A percentile compares a stretch with the other conserved stretches of the same genome.
Evolutionary conservation across 2,888 invertebrate genomes (phyloP).

Genomic region (Zelleria hepariella): DNA sequence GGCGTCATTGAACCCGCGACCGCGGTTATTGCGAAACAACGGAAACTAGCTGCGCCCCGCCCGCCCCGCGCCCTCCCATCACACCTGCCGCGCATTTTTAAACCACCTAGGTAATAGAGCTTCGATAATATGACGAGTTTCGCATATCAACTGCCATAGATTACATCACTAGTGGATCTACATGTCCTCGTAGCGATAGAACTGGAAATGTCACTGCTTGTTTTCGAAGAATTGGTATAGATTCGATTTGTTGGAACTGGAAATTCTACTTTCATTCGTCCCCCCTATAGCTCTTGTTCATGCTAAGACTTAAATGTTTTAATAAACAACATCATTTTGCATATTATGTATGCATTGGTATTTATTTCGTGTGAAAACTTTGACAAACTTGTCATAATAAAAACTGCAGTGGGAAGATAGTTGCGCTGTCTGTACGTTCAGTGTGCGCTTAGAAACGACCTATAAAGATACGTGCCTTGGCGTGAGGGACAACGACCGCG

Average conservation of each 20-base stretch:
- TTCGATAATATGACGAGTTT: conserved; percentile 4
- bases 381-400: not conserved
- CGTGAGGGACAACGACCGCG: conserved; percentile 69
- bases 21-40: conserved; percentile 67
- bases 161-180: not conserved
- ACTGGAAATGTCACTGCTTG: not conserved
- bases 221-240: not conserved
- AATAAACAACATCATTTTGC: not conserved
- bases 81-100: conserved; percentile 69
- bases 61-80: conserved; percentile 13
- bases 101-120: conserved; percentile 55
- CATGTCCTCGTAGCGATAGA: not conserved
- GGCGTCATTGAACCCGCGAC: conserved; percentile 64
- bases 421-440: conserved; percentile 29
- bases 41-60: conserved; percentile 58
- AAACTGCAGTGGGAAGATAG: not conserved
- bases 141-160: not conserved
- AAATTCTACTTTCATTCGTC: not conserved
- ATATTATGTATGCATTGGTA: not conserved
- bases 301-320: not conserved
- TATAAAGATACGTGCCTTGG: conserved; percentile 63
- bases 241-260: not conserved
- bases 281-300: not conserved
- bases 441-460: conserved; percentile 54
- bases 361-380: not conserved